These are phyloP conservation scores for Drosophila nikananu DNA, from an alignment of 1,140 invertebrate species.

Conservation along the genomic window DNA sequence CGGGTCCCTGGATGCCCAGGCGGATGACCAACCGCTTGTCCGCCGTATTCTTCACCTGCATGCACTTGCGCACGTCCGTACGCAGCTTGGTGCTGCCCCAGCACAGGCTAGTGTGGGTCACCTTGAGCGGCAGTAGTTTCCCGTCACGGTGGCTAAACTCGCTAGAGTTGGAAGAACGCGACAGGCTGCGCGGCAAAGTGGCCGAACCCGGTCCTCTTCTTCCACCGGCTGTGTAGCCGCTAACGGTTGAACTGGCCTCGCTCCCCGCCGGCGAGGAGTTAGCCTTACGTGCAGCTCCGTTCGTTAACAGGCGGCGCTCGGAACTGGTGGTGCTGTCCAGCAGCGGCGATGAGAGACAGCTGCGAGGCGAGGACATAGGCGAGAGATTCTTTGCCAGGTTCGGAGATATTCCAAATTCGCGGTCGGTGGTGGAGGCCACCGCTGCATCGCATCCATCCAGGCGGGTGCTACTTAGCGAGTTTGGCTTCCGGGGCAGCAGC, in stretches of 20 bases:
- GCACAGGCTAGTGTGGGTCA: conserved; percentile 70
- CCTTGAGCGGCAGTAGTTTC: conserved; percentile 76
- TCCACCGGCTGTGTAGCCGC: conserved; percentile 37
- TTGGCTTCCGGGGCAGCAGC: conserved; percentile 23
- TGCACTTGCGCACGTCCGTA: conserved; percentile 70
- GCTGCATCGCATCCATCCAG: conserved; percentile 61
- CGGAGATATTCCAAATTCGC: conserved; percentile 70
- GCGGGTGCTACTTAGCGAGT: conserved; percentile 66
- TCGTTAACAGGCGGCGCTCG: conserved; percentile 41
- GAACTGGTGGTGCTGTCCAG: conserved; percentile 70
- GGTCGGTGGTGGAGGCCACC: conserved; percentile 59
- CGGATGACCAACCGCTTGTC: conserved; percentile 73
- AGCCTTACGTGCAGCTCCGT: conserved; percentile 28
- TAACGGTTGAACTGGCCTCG: conserved; percentile 55
- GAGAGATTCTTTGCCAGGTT: conserved; percentile 60
- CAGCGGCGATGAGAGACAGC: conserved; percentile 70
- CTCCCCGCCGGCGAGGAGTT: conserved; percentile 73
- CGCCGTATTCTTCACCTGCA: conserved; percentile 81
- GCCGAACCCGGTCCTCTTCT: conserved; percentile 14
- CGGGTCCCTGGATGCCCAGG: conserved; percentile 75
- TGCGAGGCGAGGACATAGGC: conserved; percentile 70
- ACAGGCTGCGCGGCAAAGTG: conserved; percentile 53
- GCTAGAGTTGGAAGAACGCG: conserved; percentile 80
- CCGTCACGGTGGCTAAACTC: conserved; percentile 84
- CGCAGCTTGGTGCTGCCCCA: conserved; percentile 83